These are phyloP conservation scores for Cantharis lateralis DNA, from an alignment of 2,888 invertebrate species.

Conservation along the genomic window DNA sequence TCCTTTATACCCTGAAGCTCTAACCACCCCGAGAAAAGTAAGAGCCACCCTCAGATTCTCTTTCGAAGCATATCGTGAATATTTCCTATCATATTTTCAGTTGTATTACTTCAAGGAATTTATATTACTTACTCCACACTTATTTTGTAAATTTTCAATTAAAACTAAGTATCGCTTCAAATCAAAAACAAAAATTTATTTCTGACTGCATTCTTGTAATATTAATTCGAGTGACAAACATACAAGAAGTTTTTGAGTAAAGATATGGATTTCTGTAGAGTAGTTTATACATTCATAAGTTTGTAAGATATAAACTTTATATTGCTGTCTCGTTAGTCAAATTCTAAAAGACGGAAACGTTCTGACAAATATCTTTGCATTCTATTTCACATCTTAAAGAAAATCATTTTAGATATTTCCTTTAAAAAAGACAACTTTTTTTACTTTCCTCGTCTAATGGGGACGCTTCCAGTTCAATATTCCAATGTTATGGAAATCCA, in stretches of 20 bases:
- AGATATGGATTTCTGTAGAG: slow-evolving; percentile 35
- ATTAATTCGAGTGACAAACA: slow-evolving; percentile 32
- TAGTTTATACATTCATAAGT: slow-evolving; percentile 34
- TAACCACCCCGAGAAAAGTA: slow-evolving; percentile 22
- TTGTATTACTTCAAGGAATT: slow-evolving; percentile 3
- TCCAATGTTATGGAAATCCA: not conserved
- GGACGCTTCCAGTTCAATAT: not conserved
- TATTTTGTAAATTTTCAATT: not conserved
- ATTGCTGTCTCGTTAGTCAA: slow-evolving; percentile 37
- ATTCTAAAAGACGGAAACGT: slow-evolving; percentile 37
- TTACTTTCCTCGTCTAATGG: not conserved
- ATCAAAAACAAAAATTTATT: slow-evolving; percentile 12
- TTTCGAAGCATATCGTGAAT: slow-evolving; percentile 8
- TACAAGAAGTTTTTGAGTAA: slow-evolving; percentile 27
- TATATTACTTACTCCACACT: not conserved
- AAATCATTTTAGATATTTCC: slow-evolving; percentile 30
- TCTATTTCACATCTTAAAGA: slow-evolving; percentile 31
- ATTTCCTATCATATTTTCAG: slow-evolving; percentile 10
- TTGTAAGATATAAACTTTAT: slow-evolving; percentile 39
- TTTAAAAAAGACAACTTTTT: slow-evolving; percentile 25
- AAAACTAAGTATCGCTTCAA: not conserved
- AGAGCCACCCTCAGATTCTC: slow-evolving; percentile 22
- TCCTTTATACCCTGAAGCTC: slow-evolving; percentile 43
- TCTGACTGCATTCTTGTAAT: slow-evolving; percentile 22
- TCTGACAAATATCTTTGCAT: slow-evolving; percentile 38